Conservation (phyloP, 1,140 invertebrate genomes). For the Monomorium pharaonis region DNA sequence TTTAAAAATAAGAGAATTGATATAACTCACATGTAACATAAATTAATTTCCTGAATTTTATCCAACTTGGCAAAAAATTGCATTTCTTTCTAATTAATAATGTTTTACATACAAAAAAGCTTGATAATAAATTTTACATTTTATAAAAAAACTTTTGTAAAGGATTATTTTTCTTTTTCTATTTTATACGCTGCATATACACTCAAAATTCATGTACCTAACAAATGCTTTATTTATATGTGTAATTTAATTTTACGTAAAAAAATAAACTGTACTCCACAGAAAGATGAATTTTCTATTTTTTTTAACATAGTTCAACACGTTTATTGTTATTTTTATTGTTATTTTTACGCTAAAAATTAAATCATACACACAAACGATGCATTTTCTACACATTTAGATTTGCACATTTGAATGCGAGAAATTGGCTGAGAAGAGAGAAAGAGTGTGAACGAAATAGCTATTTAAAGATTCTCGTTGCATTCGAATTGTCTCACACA, state of each 20-base stretch:
- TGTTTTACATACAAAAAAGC: background rate
- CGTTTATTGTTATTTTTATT: too few species aligned
- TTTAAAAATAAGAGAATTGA: background rate
- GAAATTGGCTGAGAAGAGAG: slow-evolving; percentile 25
- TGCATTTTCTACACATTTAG: too few species aligned
- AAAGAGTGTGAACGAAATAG: slow-evolving; percentile 56
- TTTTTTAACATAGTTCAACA: too few species aligned
- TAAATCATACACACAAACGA: too few species aligned
- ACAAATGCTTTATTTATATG: too few species aligned
- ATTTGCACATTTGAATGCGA: too few species aligned
- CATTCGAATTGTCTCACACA: slow-evolving; percentile 68
- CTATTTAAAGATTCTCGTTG: slow-evolving; percentile 73
- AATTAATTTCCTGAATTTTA: background rate
- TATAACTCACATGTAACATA: background rate
- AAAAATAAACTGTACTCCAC: too few species aligned
- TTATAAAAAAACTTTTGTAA: background rate
- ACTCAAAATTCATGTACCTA: too few species aligned
- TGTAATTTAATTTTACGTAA: too few species aligned
- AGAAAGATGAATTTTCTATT: too few species aligned
- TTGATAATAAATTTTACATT: background rate
- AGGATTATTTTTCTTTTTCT: slow-evolving; percentile 29
- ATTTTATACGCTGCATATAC: slow-evolving; percentile 3
- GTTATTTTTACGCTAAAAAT: too few species aligned
- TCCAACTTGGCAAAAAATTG: background rate
- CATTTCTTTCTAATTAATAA: background rate